Conservation (phyloP, 2,888 invertebrate species). For the Griposia aprilina region DNA sequence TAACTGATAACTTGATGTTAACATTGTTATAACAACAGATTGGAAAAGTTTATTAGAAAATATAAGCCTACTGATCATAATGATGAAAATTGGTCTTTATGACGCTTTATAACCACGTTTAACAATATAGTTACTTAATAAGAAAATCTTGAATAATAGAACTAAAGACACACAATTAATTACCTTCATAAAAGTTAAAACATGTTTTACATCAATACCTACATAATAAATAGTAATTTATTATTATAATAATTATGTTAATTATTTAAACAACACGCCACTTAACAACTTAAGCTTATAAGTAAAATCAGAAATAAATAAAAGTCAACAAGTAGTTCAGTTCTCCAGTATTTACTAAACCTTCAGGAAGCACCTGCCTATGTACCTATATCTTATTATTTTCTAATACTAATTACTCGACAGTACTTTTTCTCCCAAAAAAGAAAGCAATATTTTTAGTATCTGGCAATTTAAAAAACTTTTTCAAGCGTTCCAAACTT, state of each 20-base stretch:
- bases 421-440: not conserved
- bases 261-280: not conserved
- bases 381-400: not conserved
- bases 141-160: not conserved
- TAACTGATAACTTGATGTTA: slow-evolving; percentile 33
- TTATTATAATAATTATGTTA: not conserved
- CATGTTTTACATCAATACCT: not conserved
- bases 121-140: too few species aligned
- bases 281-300: not conserved
- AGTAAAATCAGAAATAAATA: not conserved
- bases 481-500: not conserved
- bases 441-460: not conserved
- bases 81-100: not conserved
- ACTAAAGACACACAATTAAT: not conserved
- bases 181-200: not conserved
- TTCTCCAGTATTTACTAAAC: not conserved
- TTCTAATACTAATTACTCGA: not conserved
- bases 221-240: not conserved
- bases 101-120: too few species aligned
- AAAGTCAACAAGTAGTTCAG: not conserved
- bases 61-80: too few species aligned
- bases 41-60: slow-evolving; percentile 8
- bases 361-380: too few species aligned
- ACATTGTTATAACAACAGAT: slow-evolving; percentile 21
- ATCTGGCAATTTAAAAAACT: not conserved